phyloP scores from a whole-genome alignment of 2,113 vertebrate species.

The Uria aalge region DNA sequence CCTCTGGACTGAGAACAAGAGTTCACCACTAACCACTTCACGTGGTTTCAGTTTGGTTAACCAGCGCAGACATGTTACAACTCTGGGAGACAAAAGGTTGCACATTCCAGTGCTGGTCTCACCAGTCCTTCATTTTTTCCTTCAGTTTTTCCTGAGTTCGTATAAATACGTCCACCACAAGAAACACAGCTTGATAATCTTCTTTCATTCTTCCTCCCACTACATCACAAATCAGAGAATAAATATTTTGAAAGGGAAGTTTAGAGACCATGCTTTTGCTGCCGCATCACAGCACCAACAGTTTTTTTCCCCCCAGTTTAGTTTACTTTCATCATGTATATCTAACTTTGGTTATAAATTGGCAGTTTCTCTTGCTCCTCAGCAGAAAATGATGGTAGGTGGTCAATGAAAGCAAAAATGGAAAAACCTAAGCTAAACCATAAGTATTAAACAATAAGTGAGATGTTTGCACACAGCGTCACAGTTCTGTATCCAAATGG shows the following conservation, averaged over 20 bases:
- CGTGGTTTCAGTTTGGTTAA: neutral
- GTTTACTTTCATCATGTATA: neutral
- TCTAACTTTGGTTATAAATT: neutral
- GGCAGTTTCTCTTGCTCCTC: neutral
- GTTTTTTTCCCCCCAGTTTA: rapidly evolving
- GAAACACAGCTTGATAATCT: neutral
- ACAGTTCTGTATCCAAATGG: conserved; percentile 44
- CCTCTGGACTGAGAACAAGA: neutral
- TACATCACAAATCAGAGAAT: neutral
- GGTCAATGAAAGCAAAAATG: conserved; percentile 16
- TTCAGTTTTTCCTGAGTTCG: neutral
- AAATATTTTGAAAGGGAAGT: neutral
- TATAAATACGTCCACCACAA: neutral
- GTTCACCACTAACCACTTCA: neutral
- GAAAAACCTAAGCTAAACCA: neutral
- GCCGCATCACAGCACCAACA: neutral
- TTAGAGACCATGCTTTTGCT: neutral
- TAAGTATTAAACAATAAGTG: neutral
- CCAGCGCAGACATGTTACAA: neutral
- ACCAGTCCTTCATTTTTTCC: neutral
- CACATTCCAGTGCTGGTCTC: neutral
- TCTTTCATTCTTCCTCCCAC: neutral
- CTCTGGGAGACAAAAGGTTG: neutral
- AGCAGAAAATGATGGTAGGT: neutral
- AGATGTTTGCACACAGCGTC: conserved; percentile 22